These are phyloP conservation scores for Trichoplax adhaerens DNA, from an alignment of 37 sponge, comb jelly and placozoan genomes.

Conservation along the genomic window DNA sequence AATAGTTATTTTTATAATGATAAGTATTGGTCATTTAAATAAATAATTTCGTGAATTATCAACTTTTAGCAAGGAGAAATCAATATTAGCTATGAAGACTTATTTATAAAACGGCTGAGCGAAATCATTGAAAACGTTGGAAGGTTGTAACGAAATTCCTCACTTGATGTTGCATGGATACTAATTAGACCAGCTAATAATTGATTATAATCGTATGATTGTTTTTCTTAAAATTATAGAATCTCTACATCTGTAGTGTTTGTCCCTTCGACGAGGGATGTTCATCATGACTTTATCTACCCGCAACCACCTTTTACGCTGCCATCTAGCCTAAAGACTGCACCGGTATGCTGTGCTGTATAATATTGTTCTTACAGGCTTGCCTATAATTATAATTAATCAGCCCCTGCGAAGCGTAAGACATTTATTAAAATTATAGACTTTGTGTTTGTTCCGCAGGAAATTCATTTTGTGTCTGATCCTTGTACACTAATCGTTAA, in stretches of 20 bases:
- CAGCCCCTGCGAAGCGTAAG: too few relatives aligned
- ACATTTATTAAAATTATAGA: neutral
- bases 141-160: too few relatives aligned
- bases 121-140: neutral
- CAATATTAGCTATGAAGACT: constrained; percentile 7
- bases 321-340: neutral
- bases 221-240: too few relatives aligned
- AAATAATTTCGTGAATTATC: too few relatives aligned
- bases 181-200: too few relatives aligned
- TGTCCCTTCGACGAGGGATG: constrained; percentile 55
- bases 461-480: constrained; percentile 19
- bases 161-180: too few relatives aligned
- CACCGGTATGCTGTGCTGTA: too few relatives aligned
- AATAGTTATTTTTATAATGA: too few relatives aligned
- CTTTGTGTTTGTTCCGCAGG: neutral
- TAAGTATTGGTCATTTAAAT: too few relatives aligned
- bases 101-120: constrained; percentile 7
- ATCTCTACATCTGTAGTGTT: constrained; percentile 29
- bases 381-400: too few relatives aligned
- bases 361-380: too few relatives aligned
- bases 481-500: constrained; percentile 41
- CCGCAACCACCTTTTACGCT: constrained; percentile 63
- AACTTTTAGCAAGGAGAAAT: neutral
- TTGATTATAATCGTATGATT: too few relatives aligned
- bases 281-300: constrained; percentile 37